Evolutionary conservation across 2,797 vertebrate genomes (phyloP).

Genomic region (Onychomys leucogaster): DNA sequence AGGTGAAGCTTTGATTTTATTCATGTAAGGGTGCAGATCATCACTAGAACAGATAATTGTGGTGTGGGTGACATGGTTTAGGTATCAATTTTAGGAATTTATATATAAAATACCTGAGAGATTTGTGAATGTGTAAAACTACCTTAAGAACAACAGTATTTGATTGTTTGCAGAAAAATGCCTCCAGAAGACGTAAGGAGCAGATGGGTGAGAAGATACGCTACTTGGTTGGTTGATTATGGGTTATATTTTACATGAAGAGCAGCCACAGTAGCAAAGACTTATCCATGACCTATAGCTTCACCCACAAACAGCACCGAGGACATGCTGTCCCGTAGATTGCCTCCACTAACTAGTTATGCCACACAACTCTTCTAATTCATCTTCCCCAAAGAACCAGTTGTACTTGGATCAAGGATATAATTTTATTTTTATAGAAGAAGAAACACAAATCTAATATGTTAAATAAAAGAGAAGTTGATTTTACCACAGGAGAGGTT

Average conservation of each 20-base stretch:
- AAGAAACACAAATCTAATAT: slow-evolving; percentile 35
- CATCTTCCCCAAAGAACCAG: not conserved
- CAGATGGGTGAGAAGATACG: not conserved
- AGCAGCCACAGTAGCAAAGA: not conserved
- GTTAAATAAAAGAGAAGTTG: not conserved
- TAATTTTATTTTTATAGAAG: slow-evolving; percentile 17
- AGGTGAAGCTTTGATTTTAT: slow-evolving; percentile 9
- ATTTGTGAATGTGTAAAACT: not conserved
- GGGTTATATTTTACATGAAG: not conserved
- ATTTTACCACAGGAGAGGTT: not conserved
- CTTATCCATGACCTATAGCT: fast-evolving
- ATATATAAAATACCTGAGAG: not conserved
- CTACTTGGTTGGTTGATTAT: not conserved
- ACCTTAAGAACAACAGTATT: not conserved
- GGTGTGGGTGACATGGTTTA: not conserved
- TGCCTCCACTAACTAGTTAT: not conserved
- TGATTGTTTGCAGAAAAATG: not conserved
- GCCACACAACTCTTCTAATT: not conserved
- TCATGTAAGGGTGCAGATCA: not conserved
- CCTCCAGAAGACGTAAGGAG: not conserved
- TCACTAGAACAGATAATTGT: not conserved
- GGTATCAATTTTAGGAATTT: slow-evolving; percentile 9
- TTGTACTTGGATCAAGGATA: not conserved
- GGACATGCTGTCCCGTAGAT: not conserved
- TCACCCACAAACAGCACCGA: not conserved